A percentile compares a stretch with the other conserved stretches of the same genome.
Conservation (phyloP, 2,113 vertebrate genomes). For the Climacteris rufus region DNA sequence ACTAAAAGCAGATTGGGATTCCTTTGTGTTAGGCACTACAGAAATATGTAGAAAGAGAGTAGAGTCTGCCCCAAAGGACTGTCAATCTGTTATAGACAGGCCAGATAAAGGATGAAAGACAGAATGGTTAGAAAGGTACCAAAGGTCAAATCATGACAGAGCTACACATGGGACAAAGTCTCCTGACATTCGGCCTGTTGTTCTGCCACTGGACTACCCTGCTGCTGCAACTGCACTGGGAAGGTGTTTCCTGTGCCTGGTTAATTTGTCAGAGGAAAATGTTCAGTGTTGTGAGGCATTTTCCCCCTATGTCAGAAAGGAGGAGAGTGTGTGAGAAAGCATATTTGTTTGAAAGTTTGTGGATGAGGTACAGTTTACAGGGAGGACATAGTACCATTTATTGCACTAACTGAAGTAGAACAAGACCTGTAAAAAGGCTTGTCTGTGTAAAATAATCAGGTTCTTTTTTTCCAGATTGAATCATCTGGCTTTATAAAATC, state of each 20-base stretch:
- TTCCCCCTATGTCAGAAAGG: neutral
- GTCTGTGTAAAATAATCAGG: neutral
- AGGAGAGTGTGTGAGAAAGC: neutral
- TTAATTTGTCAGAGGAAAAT: neutral
- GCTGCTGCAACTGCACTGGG: neutral
- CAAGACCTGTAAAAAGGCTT: neutral
- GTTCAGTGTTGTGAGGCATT: neutral
- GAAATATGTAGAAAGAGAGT: conserved; percentile 17
- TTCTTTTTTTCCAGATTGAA: neutral
- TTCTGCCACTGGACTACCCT: neutral
- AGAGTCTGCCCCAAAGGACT: conserved; percentile 3
- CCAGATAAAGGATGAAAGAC: conserved; percentile 60
- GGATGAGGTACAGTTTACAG: neutral
- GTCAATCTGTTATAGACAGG: conserved; percentile 13
- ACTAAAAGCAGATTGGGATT: conserved; percentile 39
- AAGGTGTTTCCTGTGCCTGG: neutral
- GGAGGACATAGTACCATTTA: neutral
- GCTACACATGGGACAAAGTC: neutral
- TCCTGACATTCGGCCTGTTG: neutral
- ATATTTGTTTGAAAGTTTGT: neutral
- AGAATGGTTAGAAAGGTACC: neutral
- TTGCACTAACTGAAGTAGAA: neutral
- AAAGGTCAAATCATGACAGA: conserved; percentile 25
- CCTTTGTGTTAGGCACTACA: conserved; percentile 18
- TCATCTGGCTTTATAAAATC: neutral